Evolutionary conservation across 2,113 vertebrate species (phyloP).

Genomic region (Sterrhoptilus dennistouni): DNA sequence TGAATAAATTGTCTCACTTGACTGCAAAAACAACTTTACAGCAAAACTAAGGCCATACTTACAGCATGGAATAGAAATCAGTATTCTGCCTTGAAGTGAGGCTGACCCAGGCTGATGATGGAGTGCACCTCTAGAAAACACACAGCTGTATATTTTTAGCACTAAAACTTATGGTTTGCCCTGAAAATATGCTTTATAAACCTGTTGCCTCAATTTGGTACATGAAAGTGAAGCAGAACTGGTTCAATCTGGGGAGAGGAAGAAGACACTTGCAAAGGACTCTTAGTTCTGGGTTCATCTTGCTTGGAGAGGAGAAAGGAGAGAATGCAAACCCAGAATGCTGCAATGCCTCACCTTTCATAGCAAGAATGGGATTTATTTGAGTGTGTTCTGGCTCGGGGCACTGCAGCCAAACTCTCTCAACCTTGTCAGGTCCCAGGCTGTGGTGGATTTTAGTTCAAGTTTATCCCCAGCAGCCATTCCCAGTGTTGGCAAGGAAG

Average conservation of each 20-base stretch:
- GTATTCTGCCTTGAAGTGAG: not conserved
- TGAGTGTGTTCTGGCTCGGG: not conserved
- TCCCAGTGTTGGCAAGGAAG: not conserved
- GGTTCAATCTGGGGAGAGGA: not conserved
- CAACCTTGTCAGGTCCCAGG: fast-evolving
- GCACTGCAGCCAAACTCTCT: not conserved
- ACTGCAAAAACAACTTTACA: not conserved
- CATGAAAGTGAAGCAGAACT: not conserved
- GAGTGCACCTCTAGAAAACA: not conserved
- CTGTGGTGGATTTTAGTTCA: not conserved
- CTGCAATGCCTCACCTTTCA: not conserved
- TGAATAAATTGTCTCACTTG: not conserved
- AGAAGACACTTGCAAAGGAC: not conserved
- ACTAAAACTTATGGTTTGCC: not conserved
- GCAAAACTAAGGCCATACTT: not conserved
- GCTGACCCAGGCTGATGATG: not conserved
- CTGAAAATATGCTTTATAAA: not conserved
- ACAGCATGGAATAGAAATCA: not conserved
- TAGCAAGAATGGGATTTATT: fast-evolving
- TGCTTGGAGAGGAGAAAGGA: not conserved
- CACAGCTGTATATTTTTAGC: not conserved
- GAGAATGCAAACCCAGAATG: not conserved
- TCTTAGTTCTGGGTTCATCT: not conserved
- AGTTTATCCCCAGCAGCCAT: not conserved
- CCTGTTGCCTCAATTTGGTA: not conserved